Conservation (phyloP, 1,140 invertebrate species). For the Drosophila santomea region DNA sequence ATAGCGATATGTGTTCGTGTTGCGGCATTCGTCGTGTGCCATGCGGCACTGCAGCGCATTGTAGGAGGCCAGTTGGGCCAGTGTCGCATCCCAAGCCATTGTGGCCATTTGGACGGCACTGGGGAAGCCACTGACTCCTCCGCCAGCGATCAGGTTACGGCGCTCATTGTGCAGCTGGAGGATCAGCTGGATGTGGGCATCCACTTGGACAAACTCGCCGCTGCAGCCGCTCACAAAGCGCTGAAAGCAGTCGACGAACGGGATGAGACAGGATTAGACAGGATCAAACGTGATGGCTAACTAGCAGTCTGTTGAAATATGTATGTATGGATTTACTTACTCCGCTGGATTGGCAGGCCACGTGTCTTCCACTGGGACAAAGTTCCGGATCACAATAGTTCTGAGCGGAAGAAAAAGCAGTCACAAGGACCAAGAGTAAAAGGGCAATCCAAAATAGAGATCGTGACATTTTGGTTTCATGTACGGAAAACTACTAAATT, state of each 20-base stretch:
- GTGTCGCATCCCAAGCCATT: constrained; percentile 58
- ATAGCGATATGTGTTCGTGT: constrained; percentile 67
- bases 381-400: constrained; percentile 66
- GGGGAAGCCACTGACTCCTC: constrained; percentile 56
- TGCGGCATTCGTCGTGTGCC: constrained; percentile 75
- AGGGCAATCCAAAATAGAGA: no score
- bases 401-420: constrained; percentile 6
- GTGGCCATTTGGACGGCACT: constrained; percentile 67
- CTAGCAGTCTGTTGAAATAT: no score
- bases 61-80: constrained; percentile 66
- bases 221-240: constrained; percentile 61
- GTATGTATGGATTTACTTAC: constrained; percentile 41
- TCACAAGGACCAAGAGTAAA: background rate
- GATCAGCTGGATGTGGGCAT: constrained; percentile 48
- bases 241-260: constrained; percentile 6
- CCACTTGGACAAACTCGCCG: constrained; percentile 57
- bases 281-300: background rate
- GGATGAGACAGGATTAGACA: background rate
- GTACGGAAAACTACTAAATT: background rate
- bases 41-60: constrained; percentile 69
- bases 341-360: constrained; percentile 63
- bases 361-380: constrained; percentile 54
- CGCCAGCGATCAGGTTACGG: constrained; percentile 62
- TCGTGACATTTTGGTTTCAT: constrained; percentile 2
- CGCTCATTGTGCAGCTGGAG: constrained; percentile 66